phyloP scores from a whole-genome alignment of 2,113 vertebrate species.

The Acinonyx jubatus region DNA sequence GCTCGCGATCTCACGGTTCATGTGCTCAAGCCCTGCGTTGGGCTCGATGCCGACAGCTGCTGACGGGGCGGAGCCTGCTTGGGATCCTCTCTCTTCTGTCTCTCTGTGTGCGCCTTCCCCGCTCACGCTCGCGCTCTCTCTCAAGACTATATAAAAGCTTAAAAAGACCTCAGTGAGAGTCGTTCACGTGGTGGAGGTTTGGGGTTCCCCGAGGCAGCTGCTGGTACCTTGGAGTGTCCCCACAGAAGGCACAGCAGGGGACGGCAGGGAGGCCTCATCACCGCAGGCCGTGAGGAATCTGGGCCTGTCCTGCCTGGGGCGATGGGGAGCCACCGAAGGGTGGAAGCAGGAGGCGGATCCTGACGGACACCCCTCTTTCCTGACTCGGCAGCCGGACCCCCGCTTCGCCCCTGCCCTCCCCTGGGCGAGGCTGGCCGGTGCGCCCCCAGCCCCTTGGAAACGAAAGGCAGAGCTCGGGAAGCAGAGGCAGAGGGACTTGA shows the following conservation, averaged over 20 bases:
- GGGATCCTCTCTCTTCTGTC: too few species aligned
- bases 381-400: too few species aligned
- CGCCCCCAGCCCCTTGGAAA: background rate
- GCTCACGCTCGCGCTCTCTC: too few species aligned
- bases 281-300: background rate
- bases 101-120: too few species aligned
- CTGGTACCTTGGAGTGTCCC: background rate
- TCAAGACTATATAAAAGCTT: too few species aligned
- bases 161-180: too few species aligned
- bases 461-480: background rate
- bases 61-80: too few species aligned
- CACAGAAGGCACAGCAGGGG: background rate
- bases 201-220: background rate
- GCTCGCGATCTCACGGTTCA: too few species aligned
- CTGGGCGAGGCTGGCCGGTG: background rate
- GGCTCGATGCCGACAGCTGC: too few species aligned
- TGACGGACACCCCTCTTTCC: too few species aligned
- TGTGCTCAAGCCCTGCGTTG: too few species aligned
- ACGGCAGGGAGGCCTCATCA: background rate
- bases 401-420: background rate
- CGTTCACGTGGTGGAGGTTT: background rate
- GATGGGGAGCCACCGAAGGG: background rate
- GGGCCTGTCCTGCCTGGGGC: fast-evolving
- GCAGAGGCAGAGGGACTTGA: background rate
- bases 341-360: too few species aligned